Base-by-base conservation (phyloP, 2,113 vertebrate species). In the Triplophysa tibetana region DNA sequence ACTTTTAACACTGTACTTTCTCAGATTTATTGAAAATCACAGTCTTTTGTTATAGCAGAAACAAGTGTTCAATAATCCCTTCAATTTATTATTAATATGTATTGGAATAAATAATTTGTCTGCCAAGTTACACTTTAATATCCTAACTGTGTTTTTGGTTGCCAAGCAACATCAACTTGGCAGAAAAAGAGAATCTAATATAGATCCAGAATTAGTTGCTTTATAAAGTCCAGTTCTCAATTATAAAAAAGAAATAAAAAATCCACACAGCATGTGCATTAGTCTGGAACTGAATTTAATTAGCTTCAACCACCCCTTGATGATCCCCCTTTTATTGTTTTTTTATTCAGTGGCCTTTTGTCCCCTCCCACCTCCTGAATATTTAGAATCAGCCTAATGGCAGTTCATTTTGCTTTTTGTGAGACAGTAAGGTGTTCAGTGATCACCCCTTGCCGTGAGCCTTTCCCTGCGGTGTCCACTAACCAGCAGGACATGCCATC, bases 341-440 rank as follows among this genome's bases (percentile, higher is more conserved):
- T 72, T 74, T 45, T 8, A 74, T 74, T 74, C 61, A 45, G n/a
- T 62, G 72, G 43, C 33, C 52, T 62, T 75, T 75, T 75, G 23
- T n/a, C 21, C 43, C 21, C 58, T 13, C 33, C 33, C 33, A 52
- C 63, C 61, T 48, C 23, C 8, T 11, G 43, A 58, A 84, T 79
- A 66, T 64, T 79, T 75, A 13, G 90, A 90, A 88, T 92, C 76
- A 88, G 89, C 92, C 89, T 87, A 93, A 86, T 89, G 90, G 84
- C 86, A 87, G 86, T 60, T 81, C 78, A 86, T 91, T 87, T 91
- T 93, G 89, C 90, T 33, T 81, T 33, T 91, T 62, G 74, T 77
- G 84, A 81, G 85, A 84, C 90, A 91, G 80, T 89, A 82, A 80
- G 77, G 84, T 83, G 81, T 82, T 87, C 89, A 89, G 86, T 86